These are phyloP conservation scores for Mimumesa dahlbomi DNA, from an alignment of 2,888 invertebrate species.

Conservation along the genomic window DNA sequence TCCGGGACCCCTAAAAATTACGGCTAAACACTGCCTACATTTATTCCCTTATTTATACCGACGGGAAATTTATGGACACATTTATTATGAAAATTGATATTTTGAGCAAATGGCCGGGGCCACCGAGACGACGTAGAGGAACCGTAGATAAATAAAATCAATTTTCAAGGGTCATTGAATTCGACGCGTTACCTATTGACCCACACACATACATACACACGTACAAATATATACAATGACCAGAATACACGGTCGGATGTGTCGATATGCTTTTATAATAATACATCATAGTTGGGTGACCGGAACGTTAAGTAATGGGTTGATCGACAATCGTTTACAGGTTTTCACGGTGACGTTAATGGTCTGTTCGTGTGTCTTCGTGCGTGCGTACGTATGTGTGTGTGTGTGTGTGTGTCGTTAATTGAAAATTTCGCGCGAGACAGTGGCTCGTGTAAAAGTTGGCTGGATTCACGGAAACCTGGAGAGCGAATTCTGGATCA, in stretches of 20 bases:
- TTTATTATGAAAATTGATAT: conserved; percentile 60
- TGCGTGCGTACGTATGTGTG: too few relatives aligned
- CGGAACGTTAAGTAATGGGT: background rate
- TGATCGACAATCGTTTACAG: conserved; percentile 17
- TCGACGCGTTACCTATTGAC: conserved; percentile 14
- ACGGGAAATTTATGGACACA: conserved; percentile 53
- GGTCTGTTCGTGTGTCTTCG: too few relatives aligned
- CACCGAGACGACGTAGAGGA: conserved; percentile 7
- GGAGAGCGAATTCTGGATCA: too few relatives aligned
- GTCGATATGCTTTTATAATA: conserved; percentile 30
- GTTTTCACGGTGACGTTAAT: background rate
- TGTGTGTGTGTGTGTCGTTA: too few relatives aligned
- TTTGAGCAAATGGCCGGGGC: conserved; percentile 28
- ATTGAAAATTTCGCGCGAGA: too few relatives aligned
- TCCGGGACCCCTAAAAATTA: conserved; percentile 24
- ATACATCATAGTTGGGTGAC: conserved; percentile 13
- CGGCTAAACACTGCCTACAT: conserved; percentile 33
- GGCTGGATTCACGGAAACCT: too few relatives aligned
- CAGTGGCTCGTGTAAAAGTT: too few relatives aligned
- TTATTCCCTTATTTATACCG: conserved; percentile 46
- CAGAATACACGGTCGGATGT: conserved; percentile 31
- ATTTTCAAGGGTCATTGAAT: conserved; percentile 51
- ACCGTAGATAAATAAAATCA: conserved; percentile 51
- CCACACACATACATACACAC: background rate
- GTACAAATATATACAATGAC: conserved; percentile 27